phyloP scores from a whole-genome alignment of 1,140 invertebrate genomes.

The Papilio machaon region DNA sequence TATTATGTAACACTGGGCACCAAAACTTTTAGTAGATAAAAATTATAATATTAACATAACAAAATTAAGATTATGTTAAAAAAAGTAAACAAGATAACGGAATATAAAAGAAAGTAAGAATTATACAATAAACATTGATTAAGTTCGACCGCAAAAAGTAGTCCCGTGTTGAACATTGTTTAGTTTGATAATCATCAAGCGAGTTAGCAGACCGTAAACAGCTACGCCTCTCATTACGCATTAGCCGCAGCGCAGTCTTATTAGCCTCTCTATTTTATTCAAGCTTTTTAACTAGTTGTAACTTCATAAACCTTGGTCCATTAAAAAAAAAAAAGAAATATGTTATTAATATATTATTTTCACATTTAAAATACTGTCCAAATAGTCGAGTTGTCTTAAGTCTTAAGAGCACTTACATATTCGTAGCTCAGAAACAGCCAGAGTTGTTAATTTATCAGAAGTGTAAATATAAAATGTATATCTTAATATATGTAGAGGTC shows the following conservation, averaged over 20 bases:
- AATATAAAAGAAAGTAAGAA: neutral
- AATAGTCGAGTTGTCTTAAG: no score
- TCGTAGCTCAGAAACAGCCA: no score
- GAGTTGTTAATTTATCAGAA: no score
- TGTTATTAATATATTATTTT: no score
- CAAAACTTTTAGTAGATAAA: no score
- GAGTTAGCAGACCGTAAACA: constrained; percentile 28
- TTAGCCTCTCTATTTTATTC: neutral
- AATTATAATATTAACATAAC: neutral
- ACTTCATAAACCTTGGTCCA: neutral
- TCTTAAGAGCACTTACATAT: no score
- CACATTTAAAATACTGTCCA: no score
- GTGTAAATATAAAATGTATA: no score
- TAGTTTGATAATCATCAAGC: constrained; percentile 35
- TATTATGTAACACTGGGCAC: no score
- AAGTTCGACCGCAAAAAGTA: constrained; percentile 4
- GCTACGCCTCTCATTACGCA: neutral
- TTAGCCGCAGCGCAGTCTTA: constrained; percentile 1
- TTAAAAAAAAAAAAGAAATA: neutral
- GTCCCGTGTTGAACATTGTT: constrained; percentile 25
- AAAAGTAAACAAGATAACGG: neutral
- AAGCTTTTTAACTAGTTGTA: neutral
- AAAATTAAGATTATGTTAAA: neutral
- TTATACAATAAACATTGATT: constrained; percentile 11
- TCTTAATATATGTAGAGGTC: no score